Evolutionary conservation across 2,113 vertebrate genomes (phyloP).

Genomic region (Passerina amoena): DNA sequence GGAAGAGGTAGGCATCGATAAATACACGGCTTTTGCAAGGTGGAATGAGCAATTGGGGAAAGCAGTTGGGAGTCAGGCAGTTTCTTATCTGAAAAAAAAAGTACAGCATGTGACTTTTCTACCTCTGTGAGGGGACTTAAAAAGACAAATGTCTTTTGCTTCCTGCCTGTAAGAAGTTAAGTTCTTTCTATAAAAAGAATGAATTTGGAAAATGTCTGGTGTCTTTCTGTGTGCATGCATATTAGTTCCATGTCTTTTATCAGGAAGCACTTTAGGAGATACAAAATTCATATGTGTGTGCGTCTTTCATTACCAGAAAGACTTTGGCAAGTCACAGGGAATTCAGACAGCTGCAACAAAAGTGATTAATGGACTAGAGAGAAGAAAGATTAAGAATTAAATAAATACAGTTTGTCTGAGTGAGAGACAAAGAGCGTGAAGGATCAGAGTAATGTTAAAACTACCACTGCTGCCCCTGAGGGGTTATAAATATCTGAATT

Average conservation of each 20-base stretch:
- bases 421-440: background rate
- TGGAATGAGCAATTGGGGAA: background rate
- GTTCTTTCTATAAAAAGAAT: background rate
- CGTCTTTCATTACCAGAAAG: background rate
- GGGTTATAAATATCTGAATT: background rate
- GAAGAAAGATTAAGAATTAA: background rate
- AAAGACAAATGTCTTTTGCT: conserved; percentile 12
- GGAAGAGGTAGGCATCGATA: background rate
- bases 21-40: background rate
- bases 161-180: conserved; percentile 12
- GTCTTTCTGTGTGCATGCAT: background rate
- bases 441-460: background rate
- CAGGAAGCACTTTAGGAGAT: background rate
- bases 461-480: background rate
- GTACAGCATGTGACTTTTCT: background rate
- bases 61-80: background rate
- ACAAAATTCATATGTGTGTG: background rate
- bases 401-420: background rate
- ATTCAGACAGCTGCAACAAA: background rate
- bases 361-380: conserved; percentile 1
- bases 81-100: conserved; percentile 10
- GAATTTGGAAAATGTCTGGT: background rate
- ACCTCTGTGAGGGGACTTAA: background rate
- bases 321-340: background rate
- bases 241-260: background rate